A percentile compares a stretch with the other conserved stretches of the same genome.
phyloP scores from a whole-genome alignment of 2,888 invertebrate species.

The Abscondita cerata region DNA sequence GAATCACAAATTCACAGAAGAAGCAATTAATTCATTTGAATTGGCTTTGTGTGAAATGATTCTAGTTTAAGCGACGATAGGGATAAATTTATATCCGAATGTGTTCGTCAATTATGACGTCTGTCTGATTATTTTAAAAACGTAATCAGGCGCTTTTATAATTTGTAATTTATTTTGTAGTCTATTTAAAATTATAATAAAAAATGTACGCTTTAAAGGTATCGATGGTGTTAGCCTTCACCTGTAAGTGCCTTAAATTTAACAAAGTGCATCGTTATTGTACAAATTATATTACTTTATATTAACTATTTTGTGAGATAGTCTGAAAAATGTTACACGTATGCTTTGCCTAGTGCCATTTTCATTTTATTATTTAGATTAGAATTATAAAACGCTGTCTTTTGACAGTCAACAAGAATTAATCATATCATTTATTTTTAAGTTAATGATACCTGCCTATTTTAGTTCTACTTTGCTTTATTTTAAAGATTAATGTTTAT shows the following conservation, averaged over 20 bases:
- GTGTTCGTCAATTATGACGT: slow-evolving; percentile 68
- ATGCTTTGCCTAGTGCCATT: slow-evolving; percentile 31
- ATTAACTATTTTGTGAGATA: neutral
- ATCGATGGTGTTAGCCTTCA: too few species aligned
- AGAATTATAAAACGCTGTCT: slow-evolving; percentile 25
- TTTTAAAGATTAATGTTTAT: neutral
- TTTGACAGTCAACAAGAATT: slow-evolving; percentile 53
- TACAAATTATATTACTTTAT: too few species aligned
- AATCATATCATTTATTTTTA: slow-evolving; percentile 54
- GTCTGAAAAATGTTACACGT: too few species aligned
- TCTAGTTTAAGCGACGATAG: slow-evolving; percentile 58
- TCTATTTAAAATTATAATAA: neutral
- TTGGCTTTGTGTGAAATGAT: slow-evolving; percentile 48
- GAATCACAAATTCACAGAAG: slow-evolving; percentile 71
- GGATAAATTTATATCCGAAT: slow-evolving; percentile 69
- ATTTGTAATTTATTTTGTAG: neutral
- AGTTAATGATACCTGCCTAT: slow-evolving; percentile 34
- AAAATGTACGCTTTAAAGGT: too few species aligned
- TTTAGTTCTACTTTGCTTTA: slow-evolving; percentile 34
- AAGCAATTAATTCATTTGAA: slow-evolving; percentile 67
- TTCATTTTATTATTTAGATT: slow-evolving; percentile 40
- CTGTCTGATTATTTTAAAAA: slow-evolving; percentile 50
- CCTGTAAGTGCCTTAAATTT: too few species aligned
- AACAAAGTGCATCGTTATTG: too few species aligned
- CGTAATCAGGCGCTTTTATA: neutral